Evolutionary conservation across 2,797 vertebrate species (phyloP).

Genomic region (Sebastiscus albofasciatus): DNA sequence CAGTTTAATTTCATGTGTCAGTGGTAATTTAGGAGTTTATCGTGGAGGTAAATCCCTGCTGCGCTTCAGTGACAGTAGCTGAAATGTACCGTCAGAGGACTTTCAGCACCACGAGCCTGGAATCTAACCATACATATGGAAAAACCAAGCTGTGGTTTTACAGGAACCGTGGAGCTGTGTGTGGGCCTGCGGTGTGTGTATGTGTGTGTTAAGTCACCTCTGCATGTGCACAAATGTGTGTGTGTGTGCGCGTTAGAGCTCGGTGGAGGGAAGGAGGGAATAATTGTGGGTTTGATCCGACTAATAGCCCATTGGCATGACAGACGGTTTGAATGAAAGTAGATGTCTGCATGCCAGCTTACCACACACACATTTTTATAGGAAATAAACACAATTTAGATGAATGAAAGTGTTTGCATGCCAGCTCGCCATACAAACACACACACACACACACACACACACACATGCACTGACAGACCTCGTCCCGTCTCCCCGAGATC

Average conservation of each 20-base stretch:
- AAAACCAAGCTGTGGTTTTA: slow-evolving; percentile 24
- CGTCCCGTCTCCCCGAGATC: slow-evolving; percentile 25
- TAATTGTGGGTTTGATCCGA: slow-evolving; percentile 39
- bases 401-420: slow-evolving; percentile 13
- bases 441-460: slow-evolving; percentile 13
- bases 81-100: slow-evolving; percentile 3
- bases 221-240: background rate
- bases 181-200: slow-evolving; percentile 35
- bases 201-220: background rate
- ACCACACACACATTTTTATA: background rate
- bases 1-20: slow-evolving; percentile 33
- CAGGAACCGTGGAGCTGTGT: slow-evolving; percentile 29
- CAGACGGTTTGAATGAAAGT: slow-evolving; percentile 29
- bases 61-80: slow-evolving; percentile 26
- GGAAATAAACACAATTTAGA: background rate
- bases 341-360: slow-evolving; percentile 18
- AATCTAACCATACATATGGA: slow-evolving; percentile 25
- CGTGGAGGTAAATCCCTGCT: slow-evolving; percentile 21
- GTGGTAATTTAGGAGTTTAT: slow-evolving; percentile 39
- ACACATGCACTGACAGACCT: slow-evolving; percentile 12
- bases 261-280: background rate
- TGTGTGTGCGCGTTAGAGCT: background rate
- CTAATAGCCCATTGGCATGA: slow-evolving; percentile 36
- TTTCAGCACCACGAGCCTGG: slow-evolving; percentile 2
- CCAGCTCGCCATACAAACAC: background rate